phyloP scores from a whole-genome alignment of 2,797 vertebrate species.

The Sebastes steindachneri region DNA sequence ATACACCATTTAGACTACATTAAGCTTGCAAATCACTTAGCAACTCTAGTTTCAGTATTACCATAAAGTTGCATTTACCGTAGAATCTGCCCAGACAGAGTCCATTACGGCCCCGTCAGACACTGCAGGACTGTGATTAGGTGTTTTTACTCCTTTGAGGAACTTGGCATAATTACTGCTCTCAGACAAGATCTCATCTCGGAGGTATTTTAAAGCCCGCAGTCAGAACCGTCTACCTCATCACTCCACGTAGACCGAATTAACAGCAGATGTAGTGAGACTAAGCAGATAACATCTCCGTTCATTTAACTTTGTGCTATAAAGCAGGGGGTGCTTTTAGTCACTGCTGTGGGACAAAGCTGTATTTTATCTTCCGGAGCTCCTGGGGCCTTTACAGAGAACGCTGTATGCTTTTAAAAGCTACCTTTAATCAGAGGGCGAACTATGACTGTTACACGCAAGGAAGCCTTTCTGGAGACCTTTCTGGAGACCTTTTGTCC shows the following conservation, averaged over 20 bases:
- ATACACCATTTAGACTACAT: not conserved
- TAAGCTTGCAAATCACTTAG: not conserved
- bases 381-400: conserved; percentile 1
- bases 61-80: not conserved
- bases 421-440: conserved; percentile 31
- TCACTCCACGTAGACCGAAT: conserved; percentile 24
- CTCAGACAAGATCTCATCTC: conserved; percentile 43
- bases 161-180: conserved; percentile 36
- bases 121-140: not conserved
- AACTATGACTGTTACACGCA: conserved; percentile 3
- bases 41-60: not conserved
- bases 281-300: conserved; percentile 29
- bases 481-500: conserved; percentile 6
- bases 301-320: conserved; percentile 31
- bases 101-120: conserved; percentile 4
- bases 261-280: conserved; percentile 36
- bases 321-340: conserved; percentile 26
- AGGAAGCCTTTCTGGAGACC: conserved; percentile 16
- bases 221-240: conserved; percentile 25
- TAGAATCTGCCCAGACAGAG: not conserved
- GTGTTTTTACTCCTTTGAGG: conserved; percentile 17
- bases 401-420: conserved; percentile 18
- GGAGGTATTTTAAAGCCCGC: conserved; percentile 41
- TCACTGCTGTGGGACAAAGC: conserved; percentile 3
- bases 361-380: conserved; percentile 17